phyloP scores from a whole-genome alignment of 2,113 vertebrate genomes.

The Hyla sarda region DNA sequence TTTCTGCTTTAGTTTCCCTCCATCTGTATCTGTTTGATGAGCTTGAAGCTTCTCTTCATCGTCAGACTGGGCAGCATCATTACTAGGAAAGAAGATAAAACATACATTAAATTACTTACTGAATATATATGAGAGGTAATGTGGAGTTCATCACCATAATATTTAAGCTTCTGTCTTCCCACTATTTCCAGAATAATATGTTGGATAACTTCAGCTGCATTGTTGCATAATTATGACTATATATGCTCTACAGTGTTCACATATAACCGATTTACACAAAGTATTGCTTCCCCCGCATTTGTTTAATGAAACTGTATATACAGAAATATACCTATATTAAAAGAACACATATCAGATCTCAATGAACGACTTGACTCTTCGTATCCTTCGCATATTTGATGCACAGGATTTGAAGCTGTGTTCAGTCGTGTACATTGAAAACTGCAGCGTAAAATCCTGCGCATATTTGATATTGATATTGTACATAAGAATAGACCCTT shows the following conservation, averaged over 20 bases:
- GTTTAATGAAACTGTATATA: neutral
- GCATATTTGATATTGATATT: no score
- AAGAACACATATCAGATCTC: no score
- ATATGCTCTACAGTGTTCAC: no score
- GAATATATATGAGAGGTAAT: neutral
- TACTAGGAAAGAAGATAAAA: conserved; percentile 70
- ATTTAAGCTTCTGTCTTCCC: neutral
- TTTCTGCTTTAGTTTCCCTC: conserved; percentile 95
- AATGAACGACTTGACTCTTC: no score
- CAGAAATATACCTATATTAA: no score
- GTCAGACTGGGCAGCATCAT: conserved; percentile 93
- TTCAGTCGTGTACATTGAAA: no score
- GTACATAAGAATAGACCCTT: no score
- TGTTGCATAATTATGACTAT: neutral
- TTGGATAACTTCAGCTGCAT: neutral
- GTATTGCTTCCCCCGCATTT: neutral
- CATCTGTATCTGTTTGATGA: conserved; percentile 86
- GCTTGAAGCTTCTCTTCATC: conserved; percentile 93
- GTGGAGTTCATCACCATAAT: neutral
- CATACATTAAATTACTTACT: neutral
- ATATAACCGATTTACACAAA: neutral
- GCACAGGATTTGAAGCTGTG: no score
- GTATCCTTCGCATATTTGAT: no score
- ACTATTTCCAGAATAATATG: neutral
- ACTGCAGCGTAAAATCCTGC: no score